These are phyloP conservation scores for Phyllotreta cruciferae DNA, from an alignment of 2,888 invertebrate genomes.

Conservation along the genomic window DNA sequence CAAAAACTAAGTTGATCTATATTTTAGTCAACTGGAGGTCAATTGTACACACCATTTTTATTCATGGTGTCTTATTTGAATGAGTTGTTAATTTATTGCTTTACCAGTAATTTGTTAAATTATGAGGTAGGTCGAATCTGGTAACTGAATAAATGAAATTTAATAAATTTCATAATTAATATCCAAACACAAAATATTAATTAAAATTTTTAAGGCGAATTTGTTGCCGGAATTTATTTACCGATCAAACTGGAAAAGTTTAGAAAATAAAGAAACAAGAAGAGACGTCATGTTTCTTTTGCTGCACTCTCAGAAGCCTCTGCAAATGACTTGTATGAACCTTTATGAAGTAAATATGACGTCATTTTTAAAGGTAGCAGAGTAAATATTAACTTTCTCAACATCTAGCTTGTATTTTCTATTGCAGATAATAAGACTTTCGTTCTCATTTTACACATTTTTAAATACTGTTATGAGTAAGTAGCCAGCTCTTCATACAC, in stretches of 20 bases:
- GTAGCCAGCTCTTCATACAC: no score
- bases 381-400: no score
- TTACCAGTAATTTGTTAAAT: conserved; percentile 1
- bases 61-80: background rate
- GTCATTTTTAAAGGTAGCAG: conserved; percentile 8
- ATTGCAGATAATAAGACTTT: conserved; percentile 6
- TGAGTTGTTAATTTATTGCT: conserved; percentile 4
- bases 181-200: no score
- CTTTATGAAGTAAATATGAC: conserved; percentile 6
- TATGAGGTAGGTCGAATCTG: background rate
- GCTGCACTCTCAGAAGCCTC: conserved; percentile 6
- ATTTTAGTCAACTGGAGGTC: conserved; percentile 1
- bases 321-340: background rate
- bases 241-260: conserved; percentile 6
- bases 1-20: background rate
- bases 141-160: no score
- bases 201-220: conserved; percentile 10
- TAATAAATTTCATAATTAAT: no score
- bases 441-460: conserved; percentile 8
- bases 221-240: conserved; percentile 7
- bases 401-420: background rate
- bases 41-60: background rate
- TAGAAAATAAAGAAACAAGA: conserved; percentile 4
- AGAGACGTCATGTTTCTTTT: conserved; percentile 16
- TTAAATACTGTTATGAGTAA: background rate